These are phyloP conservation scores for Cyclophora punctaria DNA, from an alignment of 2,888 invertebrate genomes.

Conservation along the genomic window DNA sequence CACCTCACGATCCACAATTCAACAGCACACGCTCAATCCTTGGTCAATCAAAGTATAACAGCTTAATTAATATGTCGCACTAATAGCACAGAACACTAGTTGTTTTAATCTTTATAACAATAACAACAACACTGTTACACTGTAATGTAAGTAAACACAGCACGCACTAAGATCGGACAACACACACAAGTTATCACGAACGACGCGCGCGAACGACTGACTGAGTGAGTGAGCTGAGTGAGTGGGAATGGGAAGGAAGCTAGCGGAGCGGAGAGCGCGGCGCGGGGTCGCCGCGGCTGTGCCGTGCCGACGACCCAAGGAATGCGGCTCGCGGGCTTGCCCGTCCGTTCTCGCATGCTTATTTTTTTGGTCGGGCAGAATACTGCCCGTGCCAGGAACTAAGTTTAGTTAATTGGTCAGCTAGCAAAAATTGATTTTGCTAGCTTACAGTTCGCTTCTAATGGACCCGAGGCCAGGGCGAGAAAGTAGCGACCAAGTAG, in stretches of 20 bases:
- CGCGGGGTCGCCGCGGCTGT: slow-evolving; percentile 8
- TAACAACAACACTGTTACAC: slow-evolving; percentile 54
- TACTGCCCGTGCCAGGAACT: too few relatives aligned
- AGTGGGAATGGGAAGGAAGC: slow-evolving; percentile 31
- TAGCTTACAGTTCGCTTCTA: too few relatives aligned
- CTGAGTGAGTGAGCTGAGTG: slow-evolving; percentile 8
- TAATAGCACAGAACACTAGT: slow-evolving; percentile 46
- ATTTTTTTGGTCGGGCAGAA: slow-evolving; percentile 41
- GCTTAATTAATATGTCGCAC: slow-evolving; percentile 25
- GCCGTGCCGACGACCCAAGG: slow-evolving; percentile 57
- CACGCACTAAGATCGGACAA: slow-evolving; percentile 46
- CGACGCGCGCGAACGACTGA: slow-evolving; percentile 67
- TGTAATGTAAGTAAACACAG: slow-evolving; percentile 51
- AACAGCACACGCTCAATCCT: slow-evolving; percentile 28
- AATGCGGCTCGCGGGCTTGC: slow-evolving; percentile 64
- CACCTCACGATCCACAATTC: slow-evolving; percentile 46
- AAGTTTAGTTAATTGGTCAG: too few relatives aligned
- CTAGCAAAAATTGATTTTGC: too few relatives aligned
- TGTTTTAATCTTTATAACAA: slow-evolving; percentile 42
- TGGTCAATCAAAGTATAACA: slow-evolving; percentile 17
- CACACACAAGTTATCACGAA: slow-evolving; percentile 38
- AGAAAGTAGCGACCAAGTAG: too few relatives aligned
- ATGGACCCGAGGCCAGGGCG: too few relatives aligned
- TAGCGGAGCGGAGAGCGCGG: slow-evolving; percentile 30
- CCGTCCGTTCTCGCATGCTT: slow-evolving; percentile 58